These are phyloP conservation scores for Myiozetetes cayanensis DNA, from an alignment of 2,113 vertebrate species.

Conservation along the genomic window DNA sequence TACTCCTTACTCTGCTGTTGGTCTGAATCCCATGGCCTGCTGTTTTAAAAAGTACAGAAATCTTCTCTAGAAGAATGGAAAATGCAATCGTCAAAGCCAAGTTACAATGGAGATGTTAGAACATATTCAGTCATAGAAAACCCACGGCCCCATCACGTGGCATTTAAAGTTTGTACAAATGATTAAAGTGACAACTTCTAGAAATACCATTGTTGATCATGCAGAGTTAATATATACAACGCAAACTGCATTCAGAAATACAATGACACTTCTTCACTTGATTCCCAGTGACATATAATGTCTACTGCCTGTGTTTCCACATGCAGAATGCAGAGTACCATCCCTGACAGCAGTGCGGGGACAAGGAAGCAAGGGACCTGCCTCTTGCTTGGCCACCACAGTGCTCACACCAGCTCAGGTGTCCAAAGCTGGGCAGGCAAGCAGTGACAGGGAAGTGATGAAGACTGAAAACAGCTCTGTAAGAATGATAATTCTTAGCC, in stretches of 20 bases:
- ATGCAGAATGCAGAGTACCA: accelerated
- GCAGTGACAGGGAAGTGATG: neutral
- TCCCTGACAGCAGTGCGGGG: accelerated
- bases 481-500: neutral
- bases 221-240: neutral
- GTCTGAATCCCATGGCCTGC: neutral
- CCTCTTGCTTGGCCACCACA: accelerated
- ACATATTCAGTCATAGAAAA: neutral
- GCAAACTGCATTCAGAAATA: neutral
- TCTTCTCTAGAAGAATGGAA: neutral
- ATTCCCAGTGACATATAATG: neutral
- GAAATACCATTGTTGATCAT: neutral
- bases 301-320: neutral
- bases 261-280: neutral
- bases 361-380: neutral
- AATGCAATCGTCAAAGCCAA: neutral
- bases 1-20: neutral
- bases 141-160: neutral
- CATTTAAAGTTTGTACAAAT: neutral
- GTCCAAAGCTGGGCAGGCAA: accelerated
- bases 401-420: accelerated
- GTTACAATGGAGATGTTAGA: neutral
- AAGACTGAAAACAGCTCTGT: neutral
- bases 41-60: neutral
- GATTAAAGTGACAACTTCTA: neutral